Base-by-base conservation (phyloP, 2,888 invertebrate genomes). In the Hesperia comma region DNA sequence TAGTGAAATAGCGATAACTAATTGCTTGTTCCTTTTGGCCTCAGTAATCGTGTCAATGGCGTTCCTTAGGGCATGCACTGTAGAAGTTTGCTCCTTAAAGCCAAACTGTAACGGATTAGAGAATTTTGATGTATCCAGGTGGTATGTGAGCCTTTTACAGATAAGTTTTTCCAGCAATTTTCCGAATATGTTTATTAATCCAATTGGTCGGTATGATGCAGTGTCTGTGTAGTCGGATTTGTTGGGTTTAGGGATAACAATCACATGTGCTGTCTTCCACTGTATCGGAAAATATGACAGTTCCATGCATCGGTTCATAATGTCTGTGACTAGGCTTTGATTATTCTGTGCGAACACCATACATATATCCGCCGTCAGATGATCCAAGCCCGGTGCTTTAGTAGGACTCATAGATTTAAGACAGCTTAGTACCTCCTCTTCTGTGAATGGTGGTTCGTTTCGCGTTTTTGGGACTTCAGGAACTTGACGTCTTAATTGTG, bases 381-480 rank as follows among this genome's bases (percentile, higher is more conserved):
- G 46, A 1, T 60, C 60, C 6, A 15, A 7, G 66, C 63, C n/a
- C 33, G 43, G 2, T 1, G 74, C 69, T n/a, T 68, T 70, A 0
- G 67, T 71, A 0, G 68, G 72, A 19, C 69, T 69, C 70, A 73
- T 71, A 0, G n/a, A 12, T 5, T 56, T 54, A 0, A 72, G 43
- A 12, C 57, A 53, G 10, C 64, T 43, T 0, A 69, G 0, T 0
- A 73, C 6, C 15, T 43, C 43, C 1, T n/a, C 7, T 0, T 43
- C 15, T 1, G 43, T 6, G 7, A 43, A n/a, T 0, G 43, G 43
- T 1, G 43, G n/a, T 3, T 43, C 43, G 6, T 43, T 1, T n/a
- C 15, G 0, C 6, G 43, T 15, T 5, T 4, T 1, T 6, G 43
- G 43, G 3, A n/a, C 15, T 6, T 43, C 61, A 61, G 68, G 63